Conservation (phyloP, 2,113 vertebrate genomes). For the Suncus etruscus region DNA sequence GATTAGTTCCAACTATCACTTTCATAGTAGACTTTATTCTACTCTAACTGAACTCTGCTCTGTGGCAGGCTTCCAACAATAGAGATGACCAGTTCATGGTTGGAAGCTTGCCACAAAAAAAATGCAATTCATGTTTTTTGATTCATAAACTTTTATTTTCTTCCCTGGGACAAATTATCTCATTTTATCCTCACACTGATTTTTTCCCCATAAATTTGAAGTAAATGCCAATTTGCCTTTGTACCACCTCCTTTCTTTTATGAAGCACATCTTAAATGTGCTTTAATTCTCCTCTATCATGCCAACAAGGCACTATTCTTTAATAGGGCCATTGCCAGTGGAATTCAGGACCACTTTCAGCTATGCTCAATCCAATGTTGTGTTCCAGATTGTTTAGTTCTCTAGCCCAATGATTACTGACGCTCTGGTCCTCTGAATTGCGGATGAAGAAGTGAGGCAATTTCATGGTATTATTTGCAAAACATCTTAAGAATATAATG, state of each 20-base stretch:
- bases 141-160: conserved; percentile 31
- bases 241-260: neutral
- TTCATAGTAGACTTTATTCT: too few relatives aligned
- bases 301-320: neutral
- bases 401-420: neutral
- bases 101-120: neutral
- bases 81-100: too few relatives aligned
- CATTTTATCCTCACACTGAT: conserved; percentile 38
- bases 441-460: too few relatives aligned
- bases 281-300: conserved; percentile 44
- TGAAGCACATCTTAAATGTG: neutral
- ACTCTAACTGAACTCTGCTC: too few relatives aligned
- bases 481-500: conserved; percentile 49
- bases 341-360: neutral
- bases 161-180: conserved; percentile 39
- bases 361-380: too few relatives aligned
- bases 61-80: too few relatives aligned
- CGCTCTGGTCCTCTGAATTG: conserved; percentile 17
- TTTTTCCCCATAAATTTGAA: conserved; percentile 53
- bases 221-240: conserved; percentile 13
- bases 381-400: neutral
- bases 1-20: too few relatives aligned
- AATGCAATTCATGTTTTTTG: conserved; percentile 26
- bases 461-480: conserved; percentile 63
- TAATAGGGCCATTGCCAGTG: neutral